Evolutionary conservation across 64 coral and sea anemone species (phyloP), one percentile per base, ranked within the genome.

Genomic region (Montipora efflorescens): DNA sequence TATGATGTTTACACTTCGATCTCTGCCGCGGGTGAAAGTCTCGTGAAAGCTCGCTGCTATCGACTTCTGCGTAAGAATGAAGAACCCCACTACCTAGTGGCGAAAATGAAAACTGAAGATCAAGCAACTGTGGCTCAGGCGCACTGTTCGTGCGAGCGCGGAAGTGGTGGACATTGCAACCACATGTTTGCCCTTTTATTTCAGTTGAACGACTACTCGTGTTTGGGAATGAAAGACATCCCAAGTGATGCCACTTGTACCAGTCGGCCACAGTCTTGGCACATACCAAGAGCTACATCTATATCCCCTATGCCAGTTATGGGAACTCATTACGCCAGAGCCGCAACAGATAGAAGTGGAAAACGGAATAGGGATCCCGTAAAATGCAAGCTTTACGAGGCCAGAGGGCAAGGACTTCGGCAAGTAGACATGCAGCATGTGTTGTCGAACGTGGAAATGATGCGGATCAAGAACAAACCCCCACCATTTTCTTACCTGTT

Each of bases 81-180:
- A 74, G 74, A 89, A 49, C 84, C 66, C 44, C 84, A 88, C 51
- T 81, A 79, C 45, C 47, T 80, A 8, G 49, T 70, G 49, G 76
- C 66, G 25, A 73, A 70, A 48, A 51, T 94, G 47, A 51, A 94
- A 59, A 45, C n/a, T 20, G 78, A 47, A 12, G 83, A 77, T 67
- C 36, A 16, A 72, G 51, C 12, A 43, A 49, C 75, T 16, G 75
- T 78, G 7, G 78, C 45, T 16, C 45, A 80, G 18, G 78, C 78
- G 15, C 46, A 80, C 16, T 80, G 78, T 80, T 48, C 78, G 8
- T 80, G 78, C 51, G 52, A 80, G 15, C 0, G 13, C 5, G 78
- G 78, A 46, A 80, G 76, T 80, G 59, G 89, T 48, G 75, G 83
- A 14, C 91, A 87, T 85, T 79, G 91, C 64, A 94, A 94, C 87